These are phyloP conservation scores for Schizaphis graminum DNA, from an alignment of 2,888 invertebrate species.

Conservation along the genomic window DNA sequence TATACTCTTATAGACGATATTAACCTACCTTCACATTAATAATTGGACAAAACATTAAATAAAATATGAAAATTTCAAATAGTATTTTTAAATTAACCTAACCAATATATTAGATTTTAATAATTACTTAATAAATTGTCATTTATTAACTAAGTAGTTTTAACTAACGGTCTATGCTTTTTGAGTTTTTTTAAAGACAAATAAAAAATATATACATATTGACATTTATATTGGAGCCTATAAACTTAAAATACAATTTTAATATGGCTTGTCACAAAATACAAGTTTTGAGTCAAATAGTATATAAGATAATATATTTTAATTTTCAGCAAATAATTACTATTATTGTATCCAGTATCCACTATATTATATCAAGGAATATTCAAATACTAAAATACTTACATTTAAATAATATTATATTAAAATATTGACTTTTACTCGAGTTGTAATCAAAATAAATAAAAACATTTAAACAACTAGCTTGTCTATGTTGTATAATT, in stretches of 20 bases:
- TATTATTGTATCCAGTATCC: no score
- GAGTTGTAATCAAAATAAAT: no score
- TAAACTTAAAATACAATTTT: background rate
- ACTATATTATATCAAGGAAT: no score
- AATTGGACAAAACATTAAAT: background rate
- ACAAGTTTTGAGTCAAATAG: background rate
- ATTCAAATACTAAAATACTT: no score
- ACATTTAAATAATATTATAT: no score
- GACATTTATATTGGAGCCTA: background rate
- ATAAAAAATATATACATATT: background rate
- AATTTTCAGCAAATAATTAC: background rate
- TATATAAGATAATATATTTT: background rate
- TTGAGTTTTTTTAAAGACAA: background rate
- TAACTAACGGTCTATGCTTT: background rate
- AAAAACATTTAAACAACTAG: no score
- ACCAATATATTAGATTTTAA: background rate
- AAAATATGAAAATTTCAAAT: background rate
- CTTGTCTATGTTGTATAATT: no score
- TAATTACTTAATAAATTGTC: background rate
- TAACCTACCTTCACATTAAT: background rate
- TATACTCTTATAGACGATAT: background rate
- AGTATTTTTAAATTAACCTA: background rate
- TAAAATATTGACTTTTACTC: no score
- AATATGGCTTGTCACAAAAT: background rate
- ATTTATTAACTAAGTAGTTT: background rate